Evolutionary conservation across 2,113 vertebrate species (phyloP), one percentile per base, ranked within the genome.

Genomic region (Megatriorchis doriae): DNA sequence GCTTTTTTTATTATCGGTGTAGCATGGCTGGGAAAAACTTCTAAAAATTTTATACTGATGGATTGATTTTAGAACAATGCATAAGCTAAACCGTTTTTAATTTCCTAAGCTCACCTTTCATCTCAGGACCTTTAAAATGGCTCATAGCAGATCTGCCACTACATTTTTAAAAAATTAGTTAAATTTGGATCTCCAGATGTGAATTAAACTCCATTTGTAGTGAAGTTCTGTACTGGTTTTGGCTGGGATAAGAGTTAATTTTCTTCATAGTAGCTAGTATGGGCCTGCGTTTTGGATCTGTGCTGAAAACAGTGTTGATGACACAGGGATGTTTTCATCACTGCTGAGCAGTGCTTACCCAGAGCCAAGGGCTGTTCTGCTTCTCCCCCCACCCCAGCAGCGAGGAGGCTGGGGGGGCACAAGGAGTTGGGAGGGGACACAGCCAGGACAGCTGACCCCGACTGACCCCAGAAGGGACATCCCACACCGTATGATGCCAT

Each of bases 381-480:
- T 63, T 21, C 58, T 70, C 7, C 32, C 0, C 1, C 1, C 2
- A 16, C 17, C 9, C 22, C 21, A 45, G 6, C 25, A 65, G 17
- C 0, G 0, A 59, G 63, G 3, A 29, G 9, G 3, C 0, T 38
- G 1, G 21, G 16, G 12, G 4, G 58, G 6, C 16, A 32, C 17
- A 66, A 65, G 25, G 13, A 17, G 10, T 4, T 73, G 27, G 2
- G 15, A 88, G 23, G 13, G 21, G 36, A 31, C 29, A 52, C 13
- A 53, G 15, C 27, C 17, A 7, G 36, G 48, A 56, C 25, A 90
- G 26, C 7, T 78, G 59, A 68, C 45, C 50, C 27, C 20, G 13
- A 1, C 26, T 52, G 42, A 34, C 13, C 50, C 27, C 20, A 17
- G 0, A 9, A 17, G 7, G 12, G 32, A 32, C 27, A 19, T 42